These are phyloP conservation scores for Leptopilina myrica DNA, from an alignment of 2,888 invertebrate genomes.

Conservation along the genomic window DNA sequence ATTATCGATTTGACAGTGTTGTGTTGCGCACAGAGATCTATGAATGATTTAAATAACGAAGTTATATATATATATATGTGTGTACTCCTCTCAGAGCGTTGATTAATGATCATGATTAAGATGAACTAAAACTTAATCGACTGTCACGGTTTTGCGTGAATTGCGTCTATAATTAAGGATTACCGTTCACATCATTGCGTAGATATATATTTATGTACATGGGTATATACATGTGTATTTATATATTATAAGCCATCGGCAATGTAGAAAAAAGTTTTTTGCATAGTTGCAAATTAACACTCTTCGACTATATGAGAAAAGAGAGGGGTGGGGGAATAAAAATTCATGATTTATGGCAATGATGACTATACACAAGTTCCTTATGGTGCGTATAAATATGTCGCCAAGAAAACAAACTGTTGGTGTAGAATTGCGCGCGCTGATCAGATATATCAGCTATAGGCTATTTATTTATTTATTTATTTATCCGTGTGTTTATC, in stretches of 20 bases:
- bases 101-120: conserved; percentile 60
- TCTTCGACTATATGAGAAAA: too few species aligned
- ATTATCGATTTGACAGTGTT: not conserved
- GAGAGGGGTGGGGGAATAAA: not conserved
- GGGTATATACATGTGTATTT: not conserved
- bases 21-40: not conserved
- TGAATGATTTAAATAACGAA: conserved; percentile 31
- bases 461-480: too few species aligned
- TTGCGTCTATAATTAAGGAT: conserved; percentile 58
- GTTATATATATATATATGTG: not conserved
- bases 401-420: not conserved
- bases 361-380: conserved; percentile 15
- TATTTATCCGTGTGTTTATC: too few species aligned
- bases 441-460: not conserved
- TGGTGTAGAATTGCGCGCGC: not conserved
- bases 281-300: conserved; percentile 34
- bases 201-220: too few species aligned
- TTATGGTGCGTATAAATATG: conserved; percentile 18
- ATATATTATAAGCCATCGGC: not conserved
- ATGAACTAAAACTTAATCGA: conserved; percentile 57
- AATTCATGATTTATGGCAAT: conserved; percentile 29
- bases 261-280: conserved; percentile 15
- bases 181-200: conserved; percentile 57
- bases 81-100: not conserved
- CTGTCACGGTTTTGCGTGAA: conserved; percentile 52